phyloP scores from a whole-genome alignment of 30 jellyfish, hydroid and myxozoan genomes.

The Clytia hemisphaerica region DNA sequence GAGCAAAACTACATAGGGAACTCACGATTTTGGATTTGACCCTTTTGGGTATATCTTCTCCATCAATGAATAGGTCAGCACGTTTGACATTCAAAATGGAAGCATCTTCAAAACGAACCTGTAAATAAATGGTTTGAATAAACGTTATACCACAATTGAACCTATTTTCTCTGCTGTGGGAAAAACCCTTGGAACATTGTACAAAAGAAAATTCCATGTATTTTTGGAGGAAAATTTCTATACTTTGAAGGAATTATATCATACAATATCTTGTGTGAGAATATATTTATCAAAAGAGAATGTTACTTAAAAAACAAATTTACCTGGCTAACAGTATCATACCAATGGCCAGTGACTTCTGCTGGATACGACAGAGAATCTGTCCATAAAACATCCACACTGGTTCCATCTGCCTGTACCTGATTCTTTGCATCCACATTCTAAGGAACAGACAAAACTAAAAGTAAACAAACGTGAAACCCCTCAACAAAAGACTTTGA shows the following conservation, averaged over 20 bases:
- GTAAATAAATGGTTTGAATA: slow-evolving; percentile 6
- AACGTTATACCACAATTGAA: too few relatives aligned
- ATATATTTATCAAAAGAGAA: not conserved
- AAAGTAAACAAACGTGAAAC: not conserved
- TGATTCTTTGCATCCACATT: slow-evolving; percentile 31
- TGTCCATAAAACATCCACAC: slow-evolving; percentile 74
- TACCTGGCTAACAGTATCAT: slow-evolving; percentile 46
- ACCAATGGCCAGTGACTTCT: slow-evolving; percentile 49
- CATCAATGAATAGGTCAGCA: slow-evolving; percentile 53
- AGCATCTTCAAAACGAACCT: slow-evolving; percentile 83
- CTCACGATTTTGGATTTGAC: slow-evolving; percentile 64
- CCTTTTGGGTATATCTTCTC: slow-evolving; percentile 69
- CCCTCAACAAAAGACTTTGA: not conserved
- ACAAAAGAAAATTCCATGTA: too few relatives aligned
- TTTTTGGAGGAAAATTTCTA: too few relatives aligned
- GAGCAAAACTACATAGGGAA: too few relatives aligned
- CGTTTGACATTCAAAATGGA: slow-evolving; percentile 58
- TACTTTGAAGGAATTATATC: too few relatives aligned
- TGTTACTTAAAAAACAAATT: not conserved
- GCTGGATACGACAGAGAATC: slow-evolving; percentile 67
- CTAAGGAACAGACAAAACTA: not conserved
- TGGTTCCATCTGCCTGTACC: not conserved
- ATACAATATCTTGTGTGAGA: too few relatives aligned
- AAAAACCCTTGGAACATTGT: too few relatives aligned
- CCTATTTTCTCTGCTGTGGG: too few relatives aligned